phyloP scores from a whole-genome alignment of 2,797 vertebrate genomes.

The Malurus splendens region DNA sequence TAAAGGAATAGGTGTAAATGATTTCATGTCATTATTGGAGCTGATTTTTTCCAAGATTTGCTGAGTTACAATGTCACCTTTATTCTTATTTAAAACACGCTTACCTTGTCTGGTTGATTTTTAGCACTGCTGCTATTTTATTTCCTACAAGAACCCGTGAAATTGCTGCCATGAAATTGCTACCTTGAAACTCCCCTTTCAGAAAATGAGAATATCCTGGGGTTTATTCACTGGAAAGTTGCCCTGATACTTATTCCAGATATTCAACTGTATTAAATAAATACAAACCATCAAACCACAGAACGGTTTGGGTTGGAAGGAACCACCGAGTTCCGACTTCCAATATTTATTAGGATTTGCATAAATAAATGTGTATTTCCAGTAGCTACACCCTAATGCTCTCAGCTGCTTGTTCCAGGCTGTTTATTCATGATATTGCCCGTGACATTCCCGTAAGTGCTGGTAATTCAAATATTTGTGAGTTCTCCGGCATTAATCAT shows the following conservation, averaged over 20 bases:
- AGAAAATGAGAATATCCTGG: neutral
- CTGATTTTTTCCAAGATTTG: neutral
- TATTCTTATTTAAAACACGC: neutral
- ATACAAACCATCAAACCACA: neutral
- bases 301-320: neutral
- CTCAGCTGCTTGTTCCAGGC: neutral
- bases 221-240: neutral
- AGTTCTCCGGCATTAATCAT: neutral
- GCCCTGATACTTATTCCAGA: neutral
- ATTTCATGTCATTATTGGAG: neutral
- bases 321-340: neutral
- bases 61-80: neutral
- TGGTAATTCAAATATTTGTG: neutral
- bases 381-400: neutral
- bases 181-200: neutral
- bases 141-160: neutral
- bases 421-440: neutral
- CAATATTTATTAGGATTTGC: neutral
- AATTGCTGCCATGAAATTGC: neutral
- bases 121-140: neutral
- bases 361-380: neutral
- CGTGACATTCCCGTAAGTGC: neutral
- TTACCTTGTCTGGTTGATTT: neutral
- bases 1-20: neutral
- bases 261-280: neutral